These are phyloP conservation scores for Rapana venosa DNA, from an alignment of 2,888 invertebrate genomes.

Conservation along the genomic window DNA sequence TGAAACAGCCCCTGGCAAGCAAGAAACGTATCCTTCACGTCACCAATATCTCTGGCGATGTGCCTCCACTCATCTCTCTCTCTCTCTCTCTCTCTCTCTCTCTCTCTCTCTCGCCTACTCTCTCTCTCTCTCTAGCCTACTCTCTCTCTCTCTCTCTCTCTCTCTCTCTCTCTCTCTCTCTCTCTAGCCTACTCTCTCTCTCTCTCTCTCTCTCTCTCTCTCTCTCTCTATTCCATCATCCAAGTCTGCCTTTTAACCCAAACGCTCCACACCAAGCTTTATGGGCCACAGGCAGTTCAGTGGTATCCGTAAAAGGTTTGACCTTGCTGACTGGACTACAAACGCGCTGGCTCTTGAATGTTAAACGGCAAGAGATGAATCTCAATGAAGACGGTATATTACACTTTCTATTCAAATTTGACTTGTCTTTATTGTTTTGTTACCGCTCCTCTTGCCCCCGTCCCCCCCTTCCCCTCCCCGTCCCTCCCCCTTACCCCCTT, in stretches of 20 bases:
- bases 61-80: no score
- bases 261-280: not conserved
- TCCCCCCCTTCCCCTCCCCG: not conserved
- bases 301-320: no score
- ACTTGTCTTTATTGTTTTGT: not conserved
- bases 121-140: not conserved
- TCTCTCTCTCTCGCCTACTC: not conserved
- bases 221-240: not conserved
- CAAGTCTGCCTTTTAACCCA: not conserved
- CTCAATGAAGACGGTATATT: not conserved
- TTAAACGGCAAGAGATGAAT: not conserved
- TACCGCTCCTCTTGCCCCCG: not conserved
- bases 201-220: not conserved
- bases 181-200: constrained; percentile 1
- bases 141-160: not conserved
- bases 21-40: no score
- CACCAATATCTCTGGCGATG: no score
- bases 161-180: not conserved
- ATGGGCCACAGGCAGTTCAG: no score
- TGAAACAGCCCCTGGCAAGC: no score
- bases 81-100: no score
- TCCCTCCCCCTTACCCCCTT: not conserved
- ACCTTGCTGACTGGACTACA: not conserved
- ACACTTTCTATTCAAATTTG: not conserved
- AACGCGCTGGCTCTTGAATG: not conserved